Conservation (phyloP, 2,888 invertebrate genomes). For the Morpho achilles region DNA sequence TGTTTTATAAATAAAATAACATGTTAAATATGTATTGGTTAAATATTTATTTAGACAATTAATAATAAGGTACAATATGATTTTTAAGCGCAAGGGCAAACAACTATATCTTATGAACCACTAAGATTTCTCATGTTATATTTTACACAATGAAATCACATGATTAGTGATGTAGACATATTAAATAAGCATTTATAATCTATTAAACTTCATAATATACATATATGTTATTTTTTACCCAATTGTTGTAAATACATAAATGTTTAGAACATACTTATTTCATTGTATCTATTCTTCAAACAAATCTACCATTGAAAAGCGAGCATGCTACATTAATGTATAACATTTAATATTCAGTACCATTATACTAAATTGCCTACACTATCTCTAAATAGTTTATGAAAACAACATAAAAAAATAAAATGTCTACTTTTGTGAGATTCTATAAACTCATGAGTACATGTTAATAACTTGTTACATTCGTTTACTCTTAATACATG, state of each 20-base stretch:
- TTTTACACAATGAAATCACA: slow-evolving; percentile 59
- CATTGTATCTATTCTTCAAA: slow-evolving; percentile 51
- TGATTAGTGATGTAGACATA: slow-evolving; percentile 43
- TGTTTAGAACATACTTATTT: slow-evolving; percentile 54
- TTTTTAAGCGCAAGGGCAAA: slow-evolving; percentile 67
- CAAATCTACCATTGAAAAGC: slow-evolving; percentile 69
- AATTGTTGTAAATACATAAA: slow-evolving; percentile 53
- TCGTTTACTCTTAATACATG: slow-evolving; percentile 23
- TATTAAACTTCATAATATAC: slow-evolving; percentile 60
- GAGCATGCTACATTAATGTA: slow-evolving; percentile 61
- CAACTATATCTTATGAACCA: slow-evolving; percentile 54
- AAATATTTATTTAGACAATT: slow-evolving; percentile 75
- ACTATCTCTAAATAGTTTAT: slow-evolving; percentile 39
- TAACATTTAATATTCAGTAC: slow-evolving; percentile 58
- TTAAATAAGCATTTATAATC: slow-evolving; percentile 53
- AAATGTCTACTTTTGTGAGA: slow-evolving; percentile 44
- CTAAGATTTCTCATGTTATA: slow-evolving; percentile 49
- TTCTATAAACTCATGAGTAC: slow-evolving; percentile 38
- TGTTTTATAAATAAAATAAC: slow-evolving; percentile 35
- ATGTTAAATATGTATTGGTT: slow-evolving; percentile 57
- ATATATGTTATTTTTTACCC: slow-evolving; percentile 53
- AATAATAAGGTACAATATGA: slow-evolving; percentile 53
- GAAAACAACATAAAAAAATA: slow-evolving; percentile 39
- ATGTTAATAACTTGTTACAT: slow-evolving; percentile 27
- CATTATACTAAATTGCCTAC: slow-evolving; percentile 55